Percentiles rank a stretch among this genome's conserved stretches.
Conservation (phyloP, 2,797 vertebrate genomes). For the Danio tinwini region DNA sequence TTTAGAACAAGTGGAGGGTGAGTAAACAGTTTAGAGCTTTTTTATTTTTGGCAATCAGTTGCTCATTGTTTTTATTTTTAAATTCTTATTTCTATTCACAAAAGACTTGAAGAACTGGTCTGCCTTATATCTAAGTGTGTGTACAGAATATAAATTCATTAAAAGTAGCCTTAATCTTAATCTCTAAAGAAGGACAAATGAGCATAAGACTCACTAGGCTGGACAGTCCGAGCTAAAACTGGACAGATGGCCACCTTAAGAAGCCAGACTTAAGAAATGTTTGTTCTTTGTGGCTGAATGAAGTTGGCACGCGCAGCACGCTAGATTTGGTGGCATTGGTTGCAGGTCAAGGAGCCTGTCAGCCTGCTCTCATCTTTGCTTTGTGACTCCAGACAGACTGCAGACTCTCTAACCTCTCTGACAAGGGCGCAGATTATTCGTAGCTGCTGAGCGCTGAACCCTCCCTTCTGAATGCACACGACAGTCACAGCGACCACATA, state of each 20-base stretch:
- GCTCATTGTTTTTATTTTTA: no score
- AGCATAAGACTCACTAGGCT: no score
- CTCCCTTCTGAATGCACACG: constrained; percentile 6
- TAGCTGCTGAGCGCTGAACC: constrained; percentile 18
- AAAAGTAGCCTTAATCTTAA: no score
- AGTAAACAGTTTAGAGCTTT: no score
- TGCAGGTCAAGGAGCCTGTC: constrained; percentile 45
- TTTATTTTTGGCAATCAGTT: no score
- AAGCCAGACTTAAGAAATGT: background rate
- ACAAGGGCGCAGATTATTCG: constrained; percentile 34
- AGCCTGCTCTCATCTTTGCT: constrained; percentile 44
- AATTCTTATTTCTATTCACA: no score
- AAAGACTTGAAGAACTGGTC: no score
- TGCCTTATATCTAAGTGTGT: no score
- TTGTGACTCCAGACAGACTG: constrained; percentile 39
- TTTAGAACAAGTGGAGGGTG: no score
- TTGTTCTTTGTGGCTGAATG: background rate
- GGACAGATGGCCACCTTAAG: background rate
- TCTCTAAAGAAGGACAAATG: no score
- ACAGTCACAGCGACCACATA: background rate
- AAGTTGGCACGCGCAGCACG: background rate
- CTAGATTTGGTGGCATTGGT: background rate
- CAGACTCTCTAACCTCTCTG: constrained; percentile 36
- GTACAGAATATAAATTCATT: no score
- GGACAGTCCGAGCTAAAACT: background rate